Evolutionary conservation across 2,797 vertebrate genomes (phyloP), one percentile per base, ranked within the genome.

Genomic region (Clarias laeviceps): DNA sequence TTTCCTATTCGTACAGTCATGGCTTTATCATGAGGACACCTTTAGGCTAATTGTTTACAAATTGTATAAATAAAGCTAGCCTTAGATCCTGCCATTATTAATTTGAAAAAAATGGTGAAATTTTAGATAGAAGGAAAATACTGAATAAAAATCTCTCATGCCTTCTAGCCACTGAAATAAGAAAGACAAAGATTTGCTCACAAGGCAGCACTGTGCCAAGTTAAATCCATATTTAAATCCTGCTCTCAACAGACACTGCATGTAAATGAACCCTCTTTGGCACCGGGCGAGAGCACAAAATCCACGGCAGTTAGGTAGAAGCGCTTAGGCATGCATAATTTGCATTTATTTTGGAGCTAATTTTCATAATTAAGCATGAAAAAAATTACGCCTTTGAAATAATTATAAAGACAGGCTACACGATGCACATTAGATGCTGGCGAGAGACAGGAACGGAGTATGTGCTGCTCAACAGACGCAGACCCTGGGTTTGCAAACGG

Each of bases 251-350:
- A 90, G 90, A 82, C 80, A 73, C 56, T 92, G 90, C 89, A 88
- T 93, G 91, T 93, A 93, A 95, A 93, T 93, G 88, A 91, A 88
- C 86, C 93, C 92, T 87, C 93, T 94, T 92, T 94, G 93, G 91
- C 92, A 95, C 77, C 62, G 89, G 62, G 82, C 89, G 83, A 90
- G 54, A 87, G 85, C 88, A 88, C 89, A 93, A 94, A 92, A 88
- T 88, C 82, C 85, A 77, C 76, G 76, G 86, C 86, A 87, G 86
- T 86, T 88, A 86, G 87, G 86, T 86, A 76, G 77, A 86, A 82
- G 87, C 85, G 81, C 87, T 88, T 86, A 85, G 83, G 87, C 82
- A 70, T 87, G 88, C 87, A 90, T 91, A 88, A 89, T 88, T 87
- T 86, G 82, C 88, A 89, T 90, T 90, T 89, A 87, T 88, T 89